phyloP scores from a whole-genome alignment of 2,113 vertebrate genomes.

The Paralichthys olivaceus region DNA sequence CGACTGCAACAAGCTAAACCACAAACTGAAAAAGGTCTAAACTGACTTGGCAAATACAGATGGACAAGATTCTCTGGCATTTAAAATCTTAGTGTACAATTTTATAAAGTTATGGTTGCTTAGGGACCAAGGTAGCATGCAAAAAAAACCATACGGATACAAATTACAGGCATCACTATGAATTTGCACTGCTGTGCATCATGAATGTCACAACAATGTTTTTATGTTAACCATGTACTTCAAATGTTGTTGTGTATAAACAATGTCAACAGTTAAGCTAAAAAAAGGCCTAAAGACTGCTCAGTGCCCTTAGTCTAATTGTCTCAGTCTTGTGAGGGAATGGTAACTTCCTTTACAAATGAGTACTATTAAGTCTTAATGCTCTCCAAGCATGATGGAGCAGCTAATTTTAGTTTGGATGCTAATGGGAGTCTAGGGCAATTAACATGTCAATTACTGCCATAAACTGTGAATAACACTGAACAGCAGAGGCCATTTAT shows the following conservation, averaged over 20 bases:
- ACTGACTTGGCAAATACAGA: no score
- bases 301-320: constrained; percentile 41
- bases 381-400: constrained; percentile 73
- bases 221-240: background rate
- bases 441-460: constrained; percentile 74
- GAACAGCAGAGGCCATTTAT: constrained; percentile 56
- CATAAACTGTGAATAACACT: constrained; percentile 74
- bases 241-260: background rate
- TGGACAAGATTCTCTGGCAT: no score
- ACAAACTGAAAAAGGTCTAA: no score
- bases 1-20: no score
- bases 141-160: no score
- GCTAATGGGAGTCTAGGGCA: constrained; percentile 69
- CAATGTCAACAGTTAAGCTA: background rate
- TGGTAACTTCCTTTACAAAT: constrained; percentile 68
- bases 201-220: background rate
- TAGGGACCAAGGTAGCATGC: no score
- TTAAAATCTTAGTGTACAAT: no score
- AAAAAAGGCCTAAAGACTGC: background rate
- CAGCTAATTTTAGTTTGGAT: constrained; percentile 74
- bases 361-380: constrained; percentile 72
- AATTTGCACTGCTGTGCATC: background rate
- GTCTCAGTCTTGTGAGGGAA: constrained; percentile 49
- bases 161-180: no score
- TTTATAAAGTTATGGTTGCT: no score